These are phyloP conservation scores for Augochlora pura DNA, from an alignment of 1,140 invertebrate species.

Conservation along the genomic window DNA sequence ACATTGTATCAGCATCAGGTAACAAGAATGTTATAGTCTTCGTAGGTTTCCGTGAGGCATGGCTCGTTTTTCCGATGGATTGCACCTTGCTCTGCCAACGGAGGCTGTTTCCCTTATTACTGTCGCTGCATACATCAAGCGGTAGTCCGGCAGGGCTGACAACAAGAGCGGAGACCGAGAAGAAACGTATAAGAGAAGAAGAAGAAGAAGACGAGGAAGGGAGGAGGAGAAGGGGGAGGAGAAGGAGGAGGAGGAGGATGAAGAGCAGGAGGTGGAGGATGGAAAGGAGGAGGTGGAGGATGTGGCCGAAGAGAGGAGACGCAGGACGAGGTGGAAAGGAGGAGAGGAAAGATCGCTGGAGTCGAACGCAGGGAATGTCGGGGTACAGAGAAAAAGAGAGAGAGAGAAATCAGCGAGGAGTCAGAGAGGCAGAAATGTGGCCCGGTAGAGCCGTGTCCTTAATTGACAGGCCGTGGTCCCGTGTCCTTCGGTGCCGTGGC, in stretches of 20 bases:
- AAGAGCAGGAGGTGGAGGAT: too few species aligned
- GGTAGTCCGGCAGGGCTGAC: neutral
- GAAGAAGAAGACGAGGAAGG: constrained; percentile 22
- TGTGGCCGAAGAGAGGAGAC: too few species aligned
- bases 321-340: neutral
- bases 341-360: constrained; percentile 36
- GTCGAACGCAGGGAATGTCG: constrained; percentile 28
- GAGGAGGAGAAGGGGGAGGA: constrained; percentile 28
- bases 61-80: constrained; percentile 5
- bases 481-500: constrained; percentile 76
- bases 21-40: too few species aligned
- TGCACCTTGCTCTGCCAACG: neutral
- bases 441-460: constrained; percentile 78
- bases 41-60: neutral
- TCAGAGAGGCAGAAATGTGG: constrained; percentile 75
- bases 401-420: constrained; percentile 35
- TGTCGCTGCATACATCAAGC: constrained; percentile 34
- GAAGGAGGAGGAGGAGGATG: constrained; percentile 27
- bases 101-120: constrained; percentile 9
- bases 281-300: too few species aligned
- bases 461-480: constrained; percentile 79
- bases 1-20: too few species aligned
- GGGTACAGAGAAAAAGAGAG: constrained; percentile 33
- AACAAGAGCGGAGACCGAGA: constrained; percentile 20
- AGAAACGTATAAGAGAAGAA: constrained; percentile 31